phyloP scores from a whole-genome alignment of 1,140 invertebrate species.

The Oryctes rhinoceros region DNA sequence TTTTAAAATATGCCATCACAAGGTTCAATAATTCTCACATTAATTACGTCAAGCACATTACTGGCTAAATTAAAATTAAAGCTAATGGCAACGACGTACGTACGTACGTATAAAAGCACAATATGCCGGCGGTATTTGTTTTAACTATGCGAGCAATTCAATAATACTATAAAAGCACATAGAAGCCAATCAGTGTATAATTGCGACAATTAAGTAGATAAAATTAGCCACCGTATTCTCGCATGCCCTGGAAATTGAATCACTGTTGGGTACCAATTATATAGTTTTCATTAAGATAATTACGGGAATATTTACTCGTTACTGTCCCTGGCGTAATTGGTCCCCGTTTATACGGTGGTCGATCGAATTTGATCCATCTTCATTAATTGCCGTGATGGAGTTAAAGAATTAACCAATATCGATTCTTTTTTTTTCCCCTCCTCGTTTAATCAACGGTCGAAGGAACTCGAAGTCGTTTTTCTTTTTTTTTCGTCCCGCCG shows the following conservation, averaged over 20 bases:
- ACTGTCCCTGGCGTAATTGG: background rate
- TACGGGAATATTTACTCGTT: background rate
- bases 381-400: constrained; percentile 13
- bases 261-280: constrained; percentile 6
- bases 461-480: background rate
- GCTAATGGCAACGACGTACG: no score
- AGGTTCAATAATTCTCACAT: no score
- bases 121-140: background rate
- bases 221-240: constrained; percentile 21
- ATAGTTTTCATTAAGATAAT: constrained; percentile 12
- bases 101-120: no score
- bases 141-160: background rate
- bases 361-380: constrained; percentile 5
- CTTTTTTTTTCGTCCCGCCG: background rate
- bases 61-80: no score
- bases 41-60: no score
- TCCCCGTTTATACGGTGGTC: background rate
- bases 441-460: background rate
- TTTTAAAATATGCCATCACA: no score
- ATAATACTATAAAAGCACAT: background rate
- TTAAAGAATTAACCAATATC: constrained; percentile 8
- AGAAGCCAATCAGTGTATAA: constrained; percentile 1
- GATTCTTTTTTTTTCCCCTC: background rate
- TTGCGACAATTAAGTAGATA: background rate
- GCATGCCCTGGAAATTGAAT: constrained; percentile 13